phyloP scores from a whole-genome alignment of 35 echinoderm and acorn worm genomes.

The Strongylocentrotus purpuratus region DNA sequence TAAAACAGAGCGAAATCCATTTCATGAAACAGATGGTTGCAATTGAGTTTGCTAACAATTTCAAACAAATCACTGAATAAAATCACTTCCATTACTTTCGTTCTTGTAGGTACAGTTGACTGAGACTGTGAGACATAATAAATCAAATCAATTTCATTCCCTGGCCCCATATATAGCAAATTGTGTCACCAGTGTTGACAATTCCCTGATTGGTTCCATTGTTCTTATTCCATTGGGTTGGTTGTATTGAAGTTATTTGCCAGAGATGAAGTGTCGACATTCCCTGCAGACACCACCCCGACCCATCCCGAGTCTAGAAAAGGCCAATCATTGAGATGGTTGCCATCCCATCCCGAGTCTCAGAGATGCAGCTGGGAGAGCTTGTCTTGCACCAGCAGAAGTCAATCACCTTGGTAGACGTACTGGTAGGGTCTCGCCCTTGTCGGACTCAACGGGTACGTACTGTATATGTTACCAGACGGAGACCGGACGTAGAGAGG shows the following conservation, averaged over 20 bases:
- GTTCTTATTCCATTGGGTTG: neutral
- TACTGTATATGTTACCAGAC: slow-evolving; percentile 94
- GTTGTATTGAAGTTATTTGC: neutral
- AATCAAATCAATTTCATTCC: neutral
- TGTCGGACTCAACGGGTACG: slow-evolving; percentile 88
- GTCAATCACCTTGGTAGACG: slow-evolving; percentile 75
- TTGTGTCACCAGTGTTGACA: neutral
- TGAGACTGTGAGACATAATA: neutral
- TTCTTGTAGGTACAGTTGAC: neutral
- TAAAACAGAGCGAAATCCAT: neutral
- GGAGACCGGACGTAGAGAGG: slow-evolving; percentile 92
- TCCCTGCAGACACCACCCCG: neutral
- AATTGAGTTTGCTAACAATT: neutral
- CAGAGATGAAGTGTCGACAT: neutral
- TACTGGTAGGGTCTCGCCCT: slow-evolving; percentile 77
- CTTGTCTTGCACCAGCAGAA: slow-evolving; percentile 68
- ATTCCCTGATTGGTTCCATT: neutral
- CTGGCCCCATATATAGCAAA: neutral
- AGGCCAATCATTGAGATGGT: neutral
- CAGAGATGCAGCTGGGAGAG: slow-evolving; percentile 68
- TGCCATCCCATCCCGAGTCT: neutral
- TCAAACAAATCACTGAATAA: neutral
- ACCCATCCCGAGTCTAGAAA: neutral
- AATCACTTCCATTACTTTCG: neutral
- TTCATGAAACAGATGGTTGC: neutral